phyloP scores from a whole-genome alignment of 2,113 vertebrate species.

The Paratilapia polleni region DNA sequence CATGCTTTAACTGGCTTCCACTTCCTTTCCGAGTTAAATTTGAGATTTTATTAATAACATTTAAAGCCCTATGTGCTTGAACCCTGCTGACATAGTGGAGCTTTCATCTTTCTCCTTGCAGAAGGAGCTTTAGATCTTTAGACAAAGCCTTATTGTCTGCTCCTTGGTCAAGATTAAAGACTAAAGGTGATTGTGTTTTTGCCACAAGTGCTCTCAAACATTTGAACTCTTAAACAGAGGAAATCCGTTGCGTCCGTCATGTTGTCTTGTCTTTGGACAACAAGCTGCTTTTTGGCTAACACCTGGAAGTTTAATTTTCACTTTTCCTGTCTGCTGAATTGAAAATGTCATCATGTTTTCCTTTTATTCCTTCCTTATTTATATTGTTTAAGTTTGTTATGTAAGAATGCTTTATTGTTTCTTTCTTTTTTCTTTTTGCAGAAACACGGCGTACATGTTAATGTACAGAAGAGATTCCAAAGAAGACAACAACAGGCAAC shows the following conservation, averaged over 20 bases:
- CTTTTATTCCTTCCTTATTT: background rate
- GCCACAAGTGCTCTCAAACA: background rate
- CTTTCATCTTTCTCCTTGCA: conserved; percentile 41
- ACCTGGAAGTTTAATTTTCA: background rate
- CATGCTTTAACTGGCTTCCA: background rate
- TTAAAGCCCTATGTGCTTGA: conserved; percentile 32
- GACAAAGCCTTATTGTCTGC: conserved; percentile 50
- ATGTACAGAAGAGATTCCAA: conserved; percentile 70
- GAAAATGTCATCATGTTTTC: background rate
- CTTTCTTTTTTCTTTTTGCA: conserved; percentile 8
- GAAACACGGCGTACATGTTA: conserved; percentile 74
- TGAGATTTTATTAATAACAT: conserved; percentile 36
- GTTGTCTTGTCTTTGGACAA: conserved; percentile 16
- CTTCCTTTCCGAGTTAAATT: conserved; percentile 5
- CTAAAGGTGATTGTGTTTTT: conserved; percentile 22
- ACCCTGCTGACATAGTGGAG: conserved; percentile 25
- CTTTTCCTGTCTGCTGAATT: conserved; percentile 14
- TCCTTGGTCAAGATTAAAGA: conserved; percentile 42
- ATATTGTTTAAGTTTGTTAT: background rate
- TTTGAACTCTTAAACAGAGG: conserved; percentile 42
- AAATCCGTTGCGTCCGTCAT: conserved; percentile 36
- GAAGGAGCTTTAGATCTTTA: conserved; percentile 45
- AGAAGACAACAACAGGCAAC: background rate
- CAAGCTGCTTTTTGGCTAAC: background rate
- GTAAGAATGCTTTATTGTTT: background rate